A percentile compares a stretch with the other conserved stretches of the same genome.
Evolutionary conservation across 2,113 vertebrate genomes (phyloP).

Genomic region (Neolamprologus longior): DNA sequence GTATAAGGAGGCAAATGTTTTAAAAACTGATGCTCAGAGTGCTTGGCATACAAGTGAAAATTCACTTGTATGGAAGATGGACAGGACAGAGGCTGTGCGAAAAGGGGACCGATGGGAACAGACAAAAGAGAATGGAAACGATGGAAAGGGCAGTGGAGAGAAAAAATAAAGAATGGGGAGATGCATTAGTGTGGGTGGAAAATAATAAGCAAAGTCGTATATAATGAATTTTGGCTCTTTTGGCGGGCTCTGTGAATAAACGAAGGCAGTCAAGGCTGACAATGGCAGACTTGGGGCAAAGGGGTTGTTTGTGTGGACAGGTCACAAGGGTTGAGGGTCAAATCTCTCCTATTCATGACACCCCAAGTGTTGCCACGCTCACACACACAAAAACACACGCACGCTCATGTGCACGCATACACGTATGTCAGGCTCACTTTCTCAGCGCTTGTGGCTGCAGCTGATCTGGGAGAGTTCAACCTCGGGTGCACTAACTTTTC

Average conservation of each 20-base stretch:
- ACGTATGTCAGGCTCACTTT: constrained; percentile 69
- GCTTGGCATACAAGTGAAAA: not conserved
- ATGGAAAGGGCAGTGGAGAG: not conserved
- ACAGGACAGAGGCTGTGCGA: not conserved
- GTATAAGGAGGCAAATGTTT: not conserved
- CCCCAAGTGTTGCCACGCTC: constrained; percentile 46
- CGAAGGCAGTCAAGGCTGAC: constrained; percentile 36
- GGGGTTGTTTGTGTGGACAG: constrained; percentile 54
- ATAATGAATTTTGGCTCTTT: constrained; percentile 56
- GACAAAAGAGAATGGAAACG: not conserved
- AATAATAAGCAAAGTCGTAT: constrained; percentile 51
- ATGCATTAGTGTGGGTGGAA: not conserved
- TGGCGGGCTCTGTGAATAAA: constrained; percentile 44
- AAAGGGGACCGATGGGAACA: constrained; percentile 5
- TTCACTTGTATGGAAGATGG: not conserved
- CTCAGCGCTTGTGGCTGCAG: constrained; percentile 64
- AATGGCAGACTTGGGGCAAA: constrained; percentile 45
- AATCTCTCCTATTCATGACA: constrained; percentile 64
- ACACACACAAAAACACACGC: constrained; percentile 47
- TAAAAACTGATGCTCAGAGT: not conserved
- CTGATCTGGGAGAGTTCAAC: constrained; percentile 69
- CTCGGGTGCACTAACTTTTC: constrained; percentile 70
- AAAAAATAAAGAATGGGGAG: not conserved
- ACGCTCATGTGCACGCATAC: not conserved
- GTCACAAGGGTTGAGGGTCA: constrained; percentile 57